phyloP scores from a whole-genome alignment of 2,888 invertebrate species.

The Galerucella nymphaeae region DNA sequence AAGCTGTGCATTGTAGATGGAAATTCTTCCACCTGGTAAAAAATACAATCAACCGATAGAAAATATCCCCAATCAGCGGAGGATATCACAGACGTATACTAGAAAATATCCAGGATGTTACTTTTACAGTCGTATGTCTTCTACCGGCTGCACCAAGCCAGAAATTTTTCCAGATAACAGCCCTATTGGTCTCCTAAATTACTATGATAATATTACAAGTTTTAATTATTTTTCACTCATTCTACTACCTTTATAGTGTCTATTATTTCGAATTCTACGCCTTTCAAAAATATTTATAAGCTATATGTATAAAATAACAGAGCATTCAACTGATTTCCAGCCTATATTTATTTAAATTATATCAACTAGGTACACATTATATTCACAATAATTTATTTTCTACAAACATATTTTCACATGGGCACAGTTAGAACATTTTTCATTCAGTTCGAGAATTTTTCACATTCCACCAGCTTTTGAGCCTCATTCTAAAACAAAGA shows the following conservation, averaged over 20 bases:
- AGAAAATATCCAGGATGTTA: too few species aligned
- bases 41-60: too few species aligned
- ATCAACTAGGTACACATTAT: constrained; percentile 13
- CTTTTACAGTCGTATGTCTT: too few species aligned
- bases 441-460: constrained; percentile 56
- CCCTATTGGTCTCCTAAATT: too few species aligned
- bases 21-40: too few species aligned
- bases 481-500: constrained; percentile 61
- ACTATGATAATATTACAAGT: too few species aligned
- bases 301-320: constrained; percentile 5
- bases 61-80: too few species aligned
- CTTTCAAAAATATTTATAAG: neutral
- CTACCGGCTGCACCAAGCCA: too few species aligned
- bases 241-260: neutral
- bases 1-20: too few species aligned
- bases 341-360: constrained; percentile 25
- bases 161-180: too few species aligned
- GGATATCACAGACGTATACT: too few species aligned
- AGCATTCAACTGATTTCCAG: constrained; percentile 5
- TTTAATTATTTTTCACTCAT: too few species aligned
- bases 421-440: constrained; percentile 40
- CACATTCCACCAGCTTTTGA: constrained; percentile 61
- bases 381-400: constrained; percentile 40
- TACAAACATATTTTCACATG: constrained; percentile 43
- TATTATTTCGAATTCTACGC: neutral